These are phyloP conservation scores for Platyscapa corneri DNA, from an alignment of 1,140 invertebrate genomes.

Conservation along the genomic window DNA sequence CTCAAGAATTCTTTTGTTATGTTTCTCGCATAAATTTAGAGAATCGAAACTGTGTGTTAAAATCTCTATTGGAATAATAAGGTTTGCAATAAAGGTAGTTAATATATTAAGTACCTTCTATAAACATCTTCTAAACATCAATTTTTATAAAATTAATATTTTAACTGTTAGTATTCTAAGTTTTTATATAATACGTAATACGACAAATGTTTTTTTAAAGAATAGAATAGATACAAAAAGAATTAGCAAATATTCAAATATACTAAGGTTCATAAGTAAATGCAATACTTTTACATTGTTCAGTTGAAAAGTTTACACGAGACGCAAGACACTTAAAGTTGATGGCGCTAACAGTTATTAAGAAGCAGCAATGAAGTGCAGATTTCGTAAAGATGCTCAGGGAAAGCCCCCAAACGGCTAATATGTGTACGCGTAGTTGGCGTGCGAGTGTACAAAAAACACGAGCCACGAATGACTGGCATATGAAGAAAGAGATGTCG, in stretches of 20 bases:
- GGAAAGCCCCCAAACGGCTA: neutral
- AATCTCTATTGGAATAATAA: too few relatives aligned
- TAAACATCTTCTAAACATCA: too few relatives aligned
- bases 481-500: constrained; percentile 59
- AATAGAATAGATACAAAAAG: too few relatives aligned
- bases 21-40: too few relatives aligned
- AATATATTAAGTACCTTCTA: too few relatives aligned
- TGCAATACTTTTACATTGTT: neutral
- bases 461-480: constrained; percentile 13
- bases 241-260: neutral
- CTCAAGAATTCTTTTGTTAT: too few relatives aligned
- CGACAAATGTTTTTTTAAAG: too few relatives aligned
- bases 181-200: neutral
- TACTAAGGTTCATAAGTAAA: neutral
- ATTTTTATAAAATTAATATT: neutral
- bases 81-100: too few relatives aligned
- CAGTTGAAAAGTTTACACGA: neutral
- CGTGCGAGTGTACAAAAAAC: neutral
- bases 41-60: too few relatives aligned
- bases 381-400: neutral
- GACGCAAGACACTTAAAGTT: neutral
- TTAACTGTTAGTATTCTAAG: too few relatives aligned
- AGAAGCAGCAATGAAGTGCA: neutral
- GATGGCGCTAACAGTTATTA: neutral
- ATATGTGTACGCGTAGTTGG: neutral